Percentiles rank a stretch among this genome's conserved stretches.
Evolutionary conservation across 2,888 invertebrate species (phyloP).

Genomic region (Morpho deidamia): DNA sequence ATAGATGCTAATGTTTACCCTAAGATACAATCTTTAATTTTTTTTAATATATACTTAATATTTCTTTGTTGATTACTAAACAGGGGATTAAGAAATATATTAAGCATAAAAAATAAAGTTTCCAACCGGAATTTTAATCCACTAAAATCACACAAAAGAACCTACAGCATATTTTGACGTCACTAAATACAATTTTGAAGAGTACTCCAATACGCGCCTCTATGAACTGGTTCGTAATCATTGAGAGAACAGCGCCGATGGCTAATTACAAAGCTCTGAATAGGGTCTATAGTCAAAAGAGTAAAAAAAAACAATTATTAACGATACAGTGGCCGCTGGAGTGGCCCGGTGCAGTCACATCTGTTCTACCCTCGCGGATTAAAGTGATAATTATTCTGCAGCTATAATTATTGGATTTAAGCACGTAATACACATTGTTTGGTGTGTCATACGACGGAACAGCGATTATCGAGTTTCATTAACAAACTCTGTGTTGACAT

Average conservation of each 20-base stretch:
- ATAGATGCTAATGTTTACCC: too few species aligned
- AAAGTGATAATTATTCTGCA: constrained; percentile 72
- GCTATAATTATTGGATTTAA: constrained; percentile 74
- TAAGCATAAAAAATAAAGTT: too few species aligned
- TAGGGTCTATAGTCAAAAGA: constrained; percentile 65
- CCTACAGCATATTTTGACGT: constrained; percentile 9
- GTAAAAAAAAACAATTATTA: constrained; percentile 65
- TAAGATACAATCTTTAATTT: too few species aligned
- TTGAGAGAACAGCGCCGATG: constrained; percentile 59
- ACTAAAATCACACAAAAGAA: constrained; percentile 1
- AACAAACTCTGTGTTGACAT: constrained; percentile 10
- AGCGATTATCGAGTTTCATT: constrained; percentile 9
- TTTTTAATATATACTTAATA: too few species aligned
- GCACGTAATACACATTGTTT: constrained; percentile 39
- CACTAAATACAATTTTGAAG: constrained; percentile 28
- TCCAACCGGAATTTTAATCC: neutral
- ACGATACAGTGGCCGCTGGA: constrained; percentile 72
- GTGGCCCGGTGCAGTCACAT: constrained; percentile 75
- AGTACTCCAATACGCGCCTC: constrained; percentile 37
- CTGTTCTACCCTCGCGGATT: constrained; percentile 71
- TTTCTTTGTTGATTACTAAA: too few species aligned
- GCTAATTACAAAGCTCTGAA: constrained; percentile 73
- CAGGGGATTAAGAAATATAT: too few species aligned
- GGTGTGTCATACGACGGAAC: constrained; percentile 18
- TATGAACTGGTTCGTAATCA: constrained; percentile 48